Base-by-base conservation (phyloP, 1,140 invertebrate species). In the Euwallacea similis region DNA sequence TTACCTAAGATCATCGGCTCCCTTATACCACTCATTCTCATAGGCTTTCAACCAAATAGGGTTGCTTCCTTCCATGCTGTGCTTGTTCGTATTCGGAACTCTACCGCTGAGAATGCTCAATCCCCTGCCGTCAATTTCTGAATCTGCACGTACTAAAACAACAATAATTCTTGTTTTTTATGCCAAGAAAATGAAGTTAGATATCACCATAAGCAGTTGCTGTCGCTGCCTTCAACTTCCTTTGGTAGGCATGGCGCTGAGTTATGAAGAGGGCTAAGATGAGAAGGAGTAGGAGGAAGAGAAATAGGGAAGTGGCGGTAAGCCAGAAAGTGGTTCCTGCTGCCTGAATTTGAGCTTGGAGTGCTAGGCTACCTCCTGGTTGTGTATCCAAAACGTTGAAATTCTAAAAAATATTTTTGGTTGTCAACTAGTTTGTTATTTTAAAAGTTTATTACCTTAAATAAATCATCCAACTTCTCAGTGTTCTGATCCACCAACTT, bases 21-120 rank as follows among this genome's bases (percentile, higher is more conserved):
- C 90, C 83, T 96, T 96, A 79, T 93, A 96, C 94, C 94, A 97
- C 79, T 95, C 93, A 81, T 96, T 96, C 82, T 96, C 93, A 78
- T 96, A 96, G 7, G 93, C 92, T 76, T 94, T 92, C 82, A 97
- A 88, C 95, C 95, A 97, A 75, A 97, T 96, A 0, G 95, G 95
- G 85, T 97, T 97, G 7, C 93, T 95, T 43, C 95, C 95, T 82
- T 96, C 94, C 6, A 92, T 89, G 76, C 93, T 95, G 80, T 97
- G 95, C 79, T 95, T 94, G 81, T 97, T 97, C 2, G 95, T 97
- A 78, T 97, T 97, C 2, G 95, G 95, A 6, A 97, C 93, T 74
- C 91, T 84, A 43, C 89, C 88, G 54, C 88, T 87, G 11, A 88
- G 86, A 75, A 86, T 88, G 47, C 88, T 87, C n/a, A 87, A 85